These are phyloP conservation scores for Cyclophora albipunctata DNA, from an alignment of 2,888 invertebrate species.

Conservation along the genomic window DNA sequence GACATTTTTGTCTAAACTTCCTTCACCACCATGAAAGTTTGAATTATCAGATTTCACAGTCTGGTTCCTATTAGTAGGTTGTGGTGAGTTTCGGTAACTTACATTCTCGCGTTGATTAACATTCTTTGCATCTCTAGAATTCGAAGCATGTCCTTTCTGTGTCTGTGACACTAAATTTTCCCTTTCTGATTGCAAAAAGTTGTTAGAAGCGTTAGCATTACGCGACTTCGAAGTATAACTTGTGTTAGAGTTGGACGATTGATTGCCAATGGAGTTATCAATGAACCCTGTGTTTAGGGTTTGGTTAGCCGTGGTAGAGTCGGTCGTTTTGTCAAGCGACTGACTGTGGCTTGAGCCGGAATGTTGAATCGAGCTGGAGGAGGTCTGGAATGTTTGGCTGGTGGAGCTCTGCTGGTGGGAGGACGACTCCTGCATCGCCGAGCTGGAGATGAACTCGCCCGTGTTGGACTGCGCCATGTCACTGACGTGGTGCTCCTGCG, in stretches of 20 bases:
- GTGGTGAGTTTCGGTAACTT: slow-evolving; percentile 39
- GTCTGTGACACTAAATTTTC: slow-evolving; percentile 49
- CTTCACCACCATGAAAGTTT: slow-evolving; percentile 60
- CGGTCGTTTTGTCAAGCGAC: slow-evolving; percentile 52
- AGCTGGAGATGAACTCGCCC: slow-evolving; percentile 62
- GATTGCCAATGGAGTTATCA: slow-evolving; percentile 39
- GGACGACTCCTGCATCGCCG: slow-evolving; percentile 53
- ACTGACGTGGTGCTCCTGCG: slow-evolving; percentile 52
- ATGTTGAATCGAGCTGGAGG: slow-evolving; percentile 57
- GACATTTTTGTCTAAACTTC: slow-evolving; percentile 45
- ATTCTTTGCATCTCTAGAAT: slow-evolving; percentile 34
- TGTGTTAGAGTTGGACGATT: slow-evolving; percentile 30
- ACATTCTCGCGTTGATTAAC: slow-evolving; percentile 47
- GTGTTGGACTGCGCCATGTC: slow-evolving; percentile 63
- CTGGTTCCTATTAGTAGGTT: slow-evolving; percentile 41
- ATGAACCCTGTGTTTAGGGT: slow-evolving; percentile 65
- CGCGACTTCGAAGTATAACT: slow-evolving; percentile 46
- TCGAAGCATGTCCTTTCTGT: slow-evolving; percentile 26
- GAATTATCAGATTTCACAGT: slow-evolving; percentile 46
- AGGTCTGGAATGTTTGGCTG: slow-evolving; percentile 59
- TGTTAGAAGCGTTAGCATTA: slow-evolving; percentile 53
- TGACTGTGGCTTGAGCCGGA: slow-evolving; percentile 57
- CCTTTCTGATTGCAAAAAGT: slow-evolving; percentile 62
- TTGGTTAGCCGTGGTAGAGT: slow-evolving; percentile 53
- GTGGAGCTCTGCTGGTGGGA: slow-evolving; percentile 61